Evolutionary conservation across 2,113 vertebrate species (phyloP).

Genomic region (Istiophorus platypterus): DNA sequence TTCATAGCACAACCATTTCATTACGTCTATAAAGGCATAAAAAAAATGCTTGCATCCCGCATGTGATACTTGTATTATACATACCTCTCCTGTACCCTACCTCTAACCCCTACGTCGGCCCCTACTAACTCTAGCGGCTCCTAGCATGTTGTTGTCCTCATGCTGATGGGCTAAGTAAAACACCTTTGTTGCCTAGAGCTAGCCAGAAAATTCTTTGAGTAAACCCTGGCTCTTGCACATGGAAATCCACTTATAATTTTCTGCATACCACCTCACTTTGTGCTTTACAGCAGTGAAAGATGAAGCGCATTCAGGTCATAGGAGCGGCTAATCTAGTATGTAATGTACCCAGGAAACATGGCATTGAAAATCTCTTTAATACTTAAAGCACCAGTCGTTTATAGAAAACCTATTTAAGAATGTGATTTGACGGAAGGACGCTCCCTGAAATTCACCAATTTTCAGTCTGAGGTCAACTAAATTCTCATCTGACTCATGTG

Average conservation of each 20-base stretch:
- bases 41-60: constrained; percentile 50
- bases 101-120: constrained; percentile 73
- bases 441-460: constrained; percentile 35
- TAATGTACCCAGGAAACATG: constrained; percentile 21
- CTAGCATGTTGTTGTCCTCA: constrained; percentile 8
- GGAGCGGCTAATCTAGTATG: constrained; percentile 9
- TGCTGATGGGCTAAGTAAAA: constrained; percentile 3
- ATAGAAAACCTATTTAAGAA: neutral
- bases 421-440: constrained; percentile 17
- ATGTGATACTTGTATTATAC: constrained; percentile 35
- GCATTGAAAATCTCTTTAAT: constrained; percentile 17
- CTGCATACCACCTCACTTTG: neutral
- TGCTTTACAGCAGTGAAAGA: constrained; percentile 24
- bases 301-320: constrained; percentile 39
- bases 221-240: neutral
- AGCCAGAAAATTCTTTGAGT: constrained; percentile 3
- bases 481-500: constrained; percentile 64
- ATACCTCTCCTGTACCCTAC: constrained; percentile 54
- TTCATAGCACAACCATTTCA: neutral
- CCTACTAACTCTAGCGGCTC: constrained; percentile 55
- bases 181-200: constrained; percentile 24
- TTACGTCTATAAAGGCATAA: neutral
- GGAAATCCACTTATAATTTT: constrained; percentile 10
- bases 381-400: constrained; percentile 39
- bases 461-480: constrained; percentile 36